Conservation (phyloP, 92 coral and sea anemone species). For the Porites lobata region DNA sequence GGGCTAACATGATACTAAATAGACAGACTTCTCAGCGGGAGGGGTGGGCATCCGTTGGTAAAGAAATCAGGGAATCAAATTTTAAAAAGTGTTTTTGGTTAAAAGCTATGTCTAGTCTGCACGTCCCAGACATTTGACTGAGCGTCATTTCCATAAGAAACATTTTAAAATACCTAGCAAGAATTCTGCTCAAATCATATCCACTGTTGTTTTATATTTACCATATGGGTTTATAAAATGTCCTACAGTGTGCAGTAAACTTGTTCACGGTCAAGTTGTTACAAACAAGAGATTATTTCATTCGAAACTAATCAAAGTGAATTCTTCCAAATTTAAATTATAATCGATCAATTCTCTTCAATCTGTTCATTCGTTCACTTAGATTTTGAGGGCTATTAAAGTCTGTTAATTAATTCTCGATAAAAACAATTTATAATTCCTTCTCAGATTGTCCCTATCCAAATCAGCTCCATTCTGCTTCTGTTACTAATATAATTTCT, state of each 20-base stretch:
- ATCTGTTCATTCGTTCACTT: constrained; percentile 10
- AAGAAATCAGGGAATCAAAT: no score
- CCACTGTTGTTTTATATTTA: background rate
- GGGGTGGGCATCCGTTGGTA: no score
- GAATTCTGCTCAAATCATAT: background rate
- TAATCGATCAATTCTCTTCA: background rate
- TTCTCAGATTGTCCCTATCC: background rate
- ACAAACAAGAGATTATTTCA: constrained; percentile 17
- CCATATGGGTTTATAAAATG: no score
- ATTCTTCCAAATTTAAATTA: background rate
- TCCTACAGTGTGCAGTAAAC: no score
- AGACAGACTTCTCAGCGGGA: no score
- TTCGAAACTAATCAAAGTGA: background rate
- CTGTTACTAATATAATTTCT: background rate
- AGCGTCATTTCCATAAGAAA: no score
- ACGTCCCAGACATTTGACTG: no score
- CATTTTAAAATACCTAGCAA: no score
- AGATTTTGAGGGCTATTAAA: background rate
- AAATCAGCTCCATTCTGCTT: background rate
- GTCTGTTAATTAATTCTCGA: background rate
- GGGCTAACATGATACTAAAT: no score
- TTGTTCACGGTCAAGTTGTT: constrained; percentile 8
- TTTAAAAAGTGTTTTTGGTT: no score
- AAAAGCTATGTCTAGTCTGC: no score
- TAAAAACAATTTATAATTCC: no score